phyloP scores from a whole-genome alignment of 2,113 vertebrate species.

The Etia nguti region DNA sequence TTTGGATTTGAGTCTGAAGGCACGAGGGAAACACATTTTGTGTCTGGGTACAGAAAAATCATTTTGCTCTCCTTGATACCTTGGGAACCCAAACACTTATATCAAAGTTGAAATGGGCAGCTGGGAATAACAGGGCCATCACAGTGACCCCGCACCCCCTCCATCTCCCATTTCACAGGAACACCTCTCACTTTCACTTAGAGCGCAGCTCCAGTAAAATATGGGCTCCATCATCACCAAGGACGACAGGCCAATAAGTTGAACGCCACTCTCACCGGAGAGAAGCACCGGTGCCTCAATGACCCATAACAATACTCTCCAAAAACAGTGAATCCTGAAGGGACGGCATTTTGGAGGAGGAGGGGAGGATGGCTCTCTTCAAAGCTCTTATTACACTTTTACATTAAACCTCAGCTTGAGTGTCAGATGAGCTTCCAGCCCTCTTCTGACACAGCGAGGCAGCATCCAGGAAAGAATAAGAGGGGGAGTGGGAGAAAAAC shows the following conservation, averaged over 20 bases:
- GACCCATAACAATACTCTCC: slow-evolving; percentile 65
- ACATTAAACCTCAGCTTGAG: slow-evolving; percentile 62
- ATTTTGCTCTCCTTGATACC: slow-evolving; percentile 42
- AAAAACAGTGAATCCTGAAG: slow-evolving; percentile 59
- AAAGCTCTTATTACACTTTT: slow-evolving; percentile 66
- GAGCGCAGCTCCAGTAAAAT: slow-evolving; percentile 50
- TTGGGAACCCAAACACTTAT: slow-evolving; percentile 46
- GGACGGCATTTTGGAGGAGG: slow-evolving; percentile 51
- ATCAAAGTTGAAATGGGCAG: slow-evolving; percentile 55
- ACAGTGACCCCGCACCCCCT: slow-evolving; percentile 19
- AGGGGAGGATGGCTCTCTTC: slow-evolving; percentile 43
- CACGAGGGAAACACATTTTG: background rate
- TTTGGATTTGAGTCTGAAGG: slow-evolving; percentile 21
- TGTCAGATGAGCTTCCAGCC: slow-evolving; percentile 62
- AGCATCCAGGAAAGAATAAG: background rate
- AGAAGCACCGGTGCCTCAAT: slow-evolving; percentile 38
- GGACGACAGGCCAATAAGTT: slow-evolving; percentile 63
- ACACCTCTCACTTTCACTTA: slow-evolving; percentile 61
- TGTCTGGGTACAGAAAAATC: slow-evolving; percentile 29
- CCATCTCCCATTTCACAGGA: slow-evolving; percentile 44
- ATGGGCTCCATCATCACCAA: slow-evolving; percentile 56
- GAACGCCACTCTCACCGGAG: slow-evolving; percentile 44
- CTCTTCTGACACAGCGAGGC: slow-evolving; percentile 41
- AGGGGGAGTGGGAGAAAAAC: background rate
- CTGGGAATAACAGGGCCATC: slow-evolving; percentile 47